phyloP scores from a whole-genome alignment of 2,888 invertebrate species.

The Drosophila paucipuncta region DNA sequence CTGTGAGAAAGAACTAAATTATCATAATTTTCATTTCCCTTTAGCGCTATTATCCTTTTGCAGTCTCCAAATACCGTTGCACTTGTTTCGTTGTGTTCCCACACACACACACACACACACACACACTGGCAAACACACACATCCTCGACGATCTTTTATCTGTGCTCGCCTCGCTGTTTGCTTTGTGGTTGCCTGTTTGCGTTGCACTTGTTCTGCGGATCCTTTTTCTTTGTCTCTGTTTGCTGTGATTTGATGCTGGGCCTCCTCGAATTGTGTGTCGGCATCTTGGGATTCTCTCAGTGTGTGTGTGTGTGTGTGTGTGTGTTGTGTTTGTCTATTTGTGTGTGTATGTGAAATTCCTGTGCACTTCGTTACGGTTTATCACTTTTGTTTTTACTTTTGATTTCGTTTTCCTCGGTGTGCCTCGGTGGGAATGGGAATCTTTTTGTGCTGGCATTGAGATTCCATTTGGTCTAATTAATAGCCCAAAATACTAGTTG shows the following conservation, averaged over 20 bases:
- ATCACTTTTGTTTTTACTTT: constrained; percentile 79
- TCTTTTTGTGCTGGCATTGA: constrained; percentile 16
- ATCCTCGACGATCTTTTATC: constrained; percentile 75
- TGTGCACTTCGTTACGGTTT: constrained; percentile 63
- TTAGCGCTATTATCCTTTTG: constrained; percentile 77
- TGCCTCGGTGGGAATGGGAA: constrained; percentile 35
- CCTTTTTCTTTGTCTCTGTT: constrained; percentile 61
- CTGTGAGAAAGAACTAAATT: constrained; percentile 76
- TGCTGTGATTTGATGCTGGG: constrained; percentile 77
- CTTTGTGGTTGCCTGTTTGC: constrained; percentile 76
- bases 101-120: constrained; percentile 50
- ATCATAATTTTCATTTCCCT: constrained; percentile 81
- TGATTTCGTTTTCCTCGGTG: constrained; percentile 53
- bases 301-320: not conserved
- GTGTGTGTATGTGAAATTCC: constrained; percentile 28
- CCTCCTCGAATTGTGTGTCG: constrained; percentile 19
- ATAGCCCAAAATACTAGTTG: constrained; percentile 5
- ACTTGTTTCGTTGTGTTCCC: constrained; percentile 75
- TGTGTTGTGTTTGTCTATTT: not conserved
- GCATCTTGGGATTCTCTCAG: constrained; percentile 21
- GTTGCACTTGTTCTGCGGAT: constrained; percentile 73
- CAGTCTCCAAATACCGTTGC: constrained; percentile 76
- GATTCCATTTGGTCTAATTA: constrained; percentile 30
- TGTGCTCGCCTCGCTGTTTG: constrained; percentile 60
- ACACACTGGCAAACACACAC: not conserved